phyloP scores from a whole-genome alignment of 1,140 invertebrate genomes.

The Gryllus bimaculatus region DNA sequence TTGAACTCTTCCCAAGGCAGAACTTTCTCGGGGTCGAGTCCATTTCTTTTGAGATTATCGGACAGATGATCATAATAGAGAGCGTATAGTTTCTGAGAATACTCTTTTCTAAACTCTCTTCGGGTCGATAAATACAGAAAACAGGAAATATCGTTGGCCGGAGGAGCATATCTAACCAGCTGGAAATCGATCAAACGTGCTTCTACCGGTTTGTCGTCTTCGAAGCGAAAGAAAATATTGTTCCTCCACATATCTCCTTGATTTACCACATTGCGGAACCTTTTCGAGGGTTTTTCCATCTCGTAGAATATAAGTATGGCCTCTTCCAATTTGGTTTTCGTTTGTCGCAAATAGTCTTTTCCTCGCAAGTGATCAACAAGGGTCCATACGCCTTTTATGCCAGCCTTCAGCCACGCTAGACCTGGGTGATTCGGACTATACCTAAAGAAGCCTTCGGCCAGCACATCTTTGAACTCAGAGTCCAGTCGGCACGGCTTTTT shows the following conservation, averaged over 20 bases:
- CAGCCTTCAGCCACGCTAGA: constrained; percentile 12
- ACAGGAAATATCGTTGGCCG: constrained; percentile 15
- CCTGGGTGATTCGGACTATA: constrained; percentile 15
- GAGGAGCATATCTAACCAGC: constrained; percentile 13
- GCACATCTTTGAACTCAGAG: not conserved
- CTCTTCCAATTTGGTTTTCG: constrained; percentile 8
- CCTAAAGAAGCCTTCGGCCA: constrained; percentile 7
- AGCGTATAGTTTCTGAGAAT: constrained; percentile 8
- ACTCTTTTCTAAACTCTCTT: constrained; percentile 15
- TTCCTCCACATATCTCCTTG: constrained; percentile 10
- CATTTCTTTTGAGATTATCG: constrained; percentile 7
- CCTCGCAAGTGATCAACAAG: constrained; percentile 21
- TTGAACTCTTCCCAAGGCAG: constrained; percentile 18
- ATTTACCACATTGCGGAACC: constrained; percentile 15
- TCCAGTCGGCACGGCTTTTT: not conserved
- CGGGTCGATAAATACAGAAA: constrained; percentile 16
- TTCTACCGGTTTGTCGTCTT: constrained; percentile 3
- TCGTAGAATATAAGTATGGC: constrained; percentile 7
- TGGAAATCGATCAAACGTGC: constrained; percentile 15
- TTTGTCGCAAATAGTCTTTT: constrained; percentile 17
- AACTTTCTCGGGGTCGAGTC: not conserved
- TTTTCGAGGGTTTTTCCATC: constrained; percentile 14
- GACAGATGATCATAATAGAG: constrained; percentile 13
- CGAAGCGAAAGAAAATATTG: constrained; percentile 13
- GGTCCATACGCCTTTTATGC: constrained; percentile 10